A percentile compares a stretch with the other conserved stretches of the same genome.
These are phyloP conservation scores for Tichodroma muraria DNA, from an alignment of 2,113 vertebrate species.

Conservation along the genomic window DNA sequence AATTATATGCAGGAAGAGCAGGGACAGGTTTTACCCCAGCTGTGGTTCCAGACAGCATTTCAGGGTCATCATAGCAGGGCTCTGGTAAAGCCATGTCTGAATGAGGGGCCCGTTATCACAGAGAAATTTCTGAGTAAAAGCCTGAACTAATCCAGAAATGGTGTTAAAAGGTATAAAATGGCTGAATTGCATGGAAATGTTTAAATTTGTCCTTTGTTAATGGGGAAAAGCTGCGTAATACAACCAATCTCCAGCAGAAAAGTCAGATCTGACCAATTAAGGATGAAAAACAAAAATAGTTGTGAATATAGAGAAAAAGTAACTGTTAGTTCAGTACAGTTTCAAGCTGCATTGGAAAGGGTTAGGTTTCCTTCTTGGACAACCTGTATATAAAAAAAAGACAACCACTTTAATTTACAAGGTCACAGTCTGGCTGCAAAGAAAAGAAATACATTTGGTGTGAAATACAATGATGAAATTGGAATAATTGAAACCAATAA, in stretches of 20 bases:
- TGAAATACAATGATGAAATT: neutral
- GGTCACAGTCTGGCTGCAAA: neutral
- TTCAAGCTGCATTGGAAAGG: neutral
- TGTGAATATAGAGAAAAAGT: neutral
- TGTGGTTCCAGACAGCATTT: neutral
- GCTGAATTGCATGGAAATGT: neutral
- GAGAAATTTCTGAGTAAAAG: neutral
- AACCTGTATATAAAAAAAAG: neutral
- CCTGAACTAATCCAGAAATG: neutral
- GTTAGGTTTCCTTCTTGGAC: neutral
- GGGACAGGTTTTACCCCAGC: neutral
- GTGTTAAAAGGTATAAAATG: neutral
- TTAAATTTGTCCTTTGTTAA: constrained; percentile 6
- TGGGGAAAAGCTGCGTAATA: neutral
- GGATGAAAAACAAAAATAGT: neutral
- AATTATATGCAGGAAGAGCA: constrained; percentile 1
- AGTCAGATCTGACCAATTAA: neutral
- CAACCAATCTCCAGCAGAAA: neutral
- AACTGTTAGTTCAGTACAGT: neutral
- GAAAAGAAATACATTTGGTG: neutral
- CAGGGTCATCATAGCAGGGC: neutral
- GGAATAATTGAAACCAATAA: neutral
- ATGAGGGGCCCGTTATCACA: neutral
- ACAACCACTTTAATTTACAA: neutral
- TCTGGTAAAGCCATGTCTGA: neutral